Evolutionary conservation across 2,113 vertebrate species (phyloP).

Genomic region (Bagarius yarrelli): DNA sequence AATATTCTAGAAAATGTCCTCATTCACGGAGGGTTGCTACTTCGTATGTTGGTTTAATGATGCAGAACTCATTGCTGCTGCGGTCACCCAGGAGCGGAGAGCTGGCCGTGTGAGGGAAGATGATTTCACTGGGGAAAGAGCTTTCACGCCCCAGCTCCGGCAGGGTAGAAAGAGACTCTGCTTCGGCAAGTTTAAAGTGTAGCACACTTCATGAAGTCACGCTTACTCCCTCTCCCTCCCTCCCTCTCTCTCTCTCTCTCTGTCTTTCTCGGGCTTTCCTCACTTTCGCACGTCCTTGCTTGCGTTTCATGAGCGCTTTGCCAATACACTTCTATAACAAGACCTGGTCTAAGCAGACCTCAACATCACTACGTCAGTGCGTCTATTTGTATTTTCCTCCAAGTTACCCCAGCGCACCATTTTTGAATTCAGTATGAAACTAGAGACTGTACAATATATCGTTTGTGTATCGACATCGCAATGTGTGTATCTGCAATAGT

Average conservation of each 20-base stretch:
- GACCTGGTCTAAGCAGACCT: neutral
- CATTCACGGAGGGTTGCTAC: conserved; percentile 24
- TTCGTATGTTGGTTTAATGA: conserved; percentile 40
- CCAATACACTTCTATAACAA: neutral
- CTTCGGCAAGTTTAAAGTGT: neutral
- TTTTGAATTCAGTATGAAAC: too few species aligned
- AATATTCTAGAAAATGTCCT: conserved; percentile 28
- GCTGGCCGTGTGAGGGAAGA: neutral
- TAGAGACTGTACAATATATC: too few species aligned
- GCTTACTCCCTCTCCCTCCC: neutral
- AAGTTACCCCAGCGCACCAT: neutral
- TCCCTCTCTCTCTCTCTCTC: neutral
- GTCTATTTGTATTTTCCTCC: too few species aligned
- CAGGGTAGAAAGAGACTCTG: neutral
- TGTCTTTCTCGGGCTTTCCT: neutral
- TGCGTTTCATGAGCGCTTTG: neutral
- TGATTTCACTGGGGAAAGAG: neutral
- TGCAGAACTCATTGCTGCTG: conserved; percentile 22
- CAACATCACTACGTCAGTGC: too few species aligned
- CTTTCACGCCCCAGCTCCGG: neutral
- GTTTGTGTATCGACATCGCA: too few species aligned
- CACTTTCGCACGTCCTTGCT: neutral
- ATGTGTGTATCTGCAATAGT: too few species aligned
- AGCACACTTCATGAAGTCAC: conserved; percentile 12
- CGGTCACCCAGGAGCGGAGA: neutral